These are phyloP conservation scores for Zaprionus bogoriensis DNA, from an alignment of 2,888 invertebrate genomes.

Conservation along the genomic window DNA sequence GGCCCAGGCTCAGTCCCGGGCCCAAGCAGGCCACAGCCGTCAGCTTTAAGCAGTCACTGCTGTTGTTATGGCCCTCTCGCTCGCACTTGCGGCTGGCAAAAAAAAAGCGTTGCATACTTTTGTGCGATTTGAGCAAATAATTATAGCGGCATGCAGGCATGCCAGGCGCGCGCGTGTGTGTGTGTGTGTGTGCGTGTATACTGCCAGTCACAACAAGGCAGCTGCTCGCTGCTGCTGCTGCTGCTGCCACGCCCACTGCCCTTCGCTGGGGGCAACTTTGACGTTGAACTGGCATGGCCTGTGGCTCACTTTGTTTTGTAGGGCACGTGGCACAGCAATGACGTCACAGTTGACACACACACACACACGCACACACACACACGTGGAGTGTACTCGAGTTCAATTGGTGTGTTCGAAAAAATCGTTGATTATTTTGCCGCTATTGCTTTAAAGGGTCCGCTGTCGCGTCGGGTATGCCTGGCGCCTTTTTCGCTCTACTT, in stretches of 20 bases:
- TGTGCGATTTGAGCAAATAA: conserved; percentile 67
- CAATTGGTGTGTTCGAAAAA: conserved; percentile 24
- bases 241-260: conserved; percentile 36
- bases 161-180: conserved; percentile 13
- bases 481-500: conserved; percentile 3
- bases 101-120: conserved; percentile 57
- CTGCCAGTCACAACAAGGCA: conserved; percentile 23
- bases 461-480: background rate
- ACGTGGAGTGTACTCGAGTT: background rate
- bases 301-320: conserved; percentile 15
- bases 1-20: no score
- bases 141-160: conserved; percentile 50
- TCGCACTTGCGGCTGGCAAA: background rate
- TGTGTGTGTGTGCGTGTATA: conserved; percentile 20
- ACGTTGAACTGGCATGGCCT: conserved; percentile 29
- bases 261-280: conserved; percentile 34
- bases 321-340: conserved; percentile 31
- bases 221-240: conserved; percentile 23
- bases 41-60: conserved; percentile 9
- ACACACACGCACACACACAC: conserved; percentile 11
- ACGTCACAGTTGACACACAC: conserved; percentile 21
- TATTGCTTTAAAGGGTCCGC: conserved; percentile 6
- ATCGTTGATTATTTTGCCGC: conserved; percentile 7
- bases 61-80: background rate
- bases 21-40: background rate